Conservation (phyloP, 2,113 vertebrate species). For the Eulemur macaco region DNA sequence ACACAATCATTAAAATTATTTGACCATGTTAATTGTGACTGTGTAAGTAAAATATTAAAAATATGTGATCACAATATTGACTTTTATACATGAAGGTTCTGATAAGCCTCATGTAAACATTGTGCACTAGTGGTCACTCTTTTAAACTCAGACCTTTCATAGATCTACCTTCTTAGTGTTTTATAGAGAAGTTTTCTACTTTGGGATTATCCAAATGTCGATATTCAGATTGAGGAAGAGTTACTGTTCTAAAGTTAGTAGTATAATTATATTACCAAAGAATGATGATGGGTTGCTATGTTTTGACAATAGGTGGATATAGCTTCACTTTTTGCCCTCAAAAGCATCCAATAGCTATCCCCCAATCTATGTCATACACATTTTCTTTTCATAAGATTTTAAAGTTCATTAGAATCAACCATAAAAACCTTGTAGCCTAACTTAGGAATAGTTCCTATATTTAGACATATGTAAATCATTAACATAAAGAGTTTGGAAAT, state of each 20-base stretch:
- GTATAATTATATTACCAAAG: not conserved
- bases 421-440: not conserved
- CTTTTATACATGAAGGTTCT: not conserved
- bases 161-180: not conserved
- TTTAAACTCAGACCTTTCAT: not conserved
- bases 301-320: not conserved
- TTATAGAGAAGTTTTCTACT: not conserved
- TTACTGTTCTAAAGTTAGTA: not conserved
- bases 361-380: not conserved
- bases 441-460: not conserved
- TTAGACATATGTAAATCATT: not conserved
- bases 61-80: not conserved
- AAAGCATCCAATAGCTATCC: not conserved
- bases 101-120: not conserved
- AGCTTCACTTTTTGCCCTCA: not conserved
- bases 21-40: not conserved
- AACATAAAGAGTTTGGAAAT: not conserved
- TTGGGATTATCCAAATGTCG: not conserved
- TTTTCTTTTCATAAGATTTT: not conserved
- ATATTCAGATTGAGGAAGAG: not conserved
- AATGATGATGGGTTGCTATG: not conserved
- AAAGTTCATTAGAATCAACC: not conserved
- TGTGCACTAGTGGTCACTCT: not conserved
- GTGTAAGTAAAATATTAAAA: constrained; percentile 12
- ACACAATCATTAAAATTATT: not conserved